Base-by-base conservation (phyloP, 2,888 invertebrate genomes). In the Thysanoteuthis rhombus region DNA sequence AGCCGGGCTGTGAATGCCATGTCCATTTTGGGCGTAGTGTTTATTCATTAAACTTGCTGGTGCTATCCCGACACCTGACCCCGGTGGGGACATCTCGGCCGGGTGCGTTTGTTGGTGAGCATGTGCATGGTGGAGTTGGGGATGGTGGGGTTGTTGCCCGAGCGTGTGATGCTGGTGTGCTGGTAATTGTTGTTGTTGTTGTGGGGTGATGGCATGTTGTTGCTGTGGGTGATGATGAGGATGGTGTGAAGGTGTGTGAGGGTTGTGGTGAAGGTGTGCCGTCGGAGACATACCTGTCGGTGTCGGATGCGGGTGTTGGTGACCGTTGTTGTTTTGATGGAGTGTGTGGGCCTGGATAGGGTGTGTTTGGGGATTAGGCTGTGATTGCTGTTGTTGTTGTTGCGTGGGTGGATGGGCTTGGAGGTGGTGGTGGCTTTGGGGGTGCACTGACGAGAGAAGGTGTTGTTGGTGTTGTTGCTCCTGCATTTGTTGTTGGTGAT, bases 21-120 rank as follows among this genome's bases (percentile, higher is more conserved):
- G 92, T 92, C 92, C 92, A 45, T 92, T 92, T 92, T 92, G 92
- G n/a, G 45, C n/a, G 19, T 92, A 92, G 92, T 92, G 92, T 45
- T 92, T 92, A 39, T n/a, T 45, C 92, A 92, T 32, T 45, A 92
- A 40, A 39, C 92, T 92, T 40, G 32, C 40, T 40, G 92, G 45
- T n/a, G 45, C 19, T 19, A 92, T 45, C 6, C 92, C 92, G 19
- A 45, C 92, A 12, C 42, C 92, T 19, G 75, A 75, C 4, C 92
- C 92, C 25, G 92, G 40, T 32, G 92, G 45, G 19, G 92, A 92
- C 92, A 92, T 92, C 25, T 92, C 42, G 12, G 40, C 42, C 45
- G 39, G 92, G 45, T 92, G 92, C 28, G 40, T 40, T 92, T 92
- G 92, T 40, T 92, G 91, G 19, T 91, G 91, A 6, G 12, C 16